A percentile compares a stretch with the other conserved stretches of the same genome.
These are phyloP conservation scores for Amphiura filiformis DNA, from an alignment of 35 echinoderm and acorn worm species.

Conservation along the genomic window DNA sequence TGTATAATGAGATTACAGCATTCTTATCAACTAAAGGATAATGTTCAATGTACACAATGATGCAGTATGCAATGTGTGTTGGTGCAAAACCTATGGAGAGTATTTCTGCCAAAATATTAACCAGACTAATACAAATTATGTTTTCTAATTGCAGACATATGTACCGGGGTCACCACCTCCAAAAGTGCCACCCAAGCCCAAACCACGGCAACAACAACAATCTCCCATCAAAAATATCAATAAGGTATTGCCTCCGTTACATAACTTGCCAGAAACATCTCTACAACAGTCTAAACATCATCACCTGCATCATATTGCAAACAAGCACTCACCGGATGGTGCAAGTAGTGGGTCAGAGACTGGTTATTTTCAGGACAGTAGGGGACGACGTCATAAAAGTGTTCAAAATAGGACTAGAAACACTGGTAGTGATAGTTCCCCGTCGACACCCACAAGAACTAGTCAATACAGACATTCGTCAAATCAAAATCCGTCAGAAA, in stretches of 20 bases:
- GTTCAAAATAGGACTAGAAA: background rate
- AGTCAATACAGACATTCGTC: background rate
- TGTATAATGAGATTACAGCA: too few relatives aligned
- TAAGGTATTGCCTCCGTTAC: background rate
- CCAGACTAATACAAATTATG: too few relatives aligned
- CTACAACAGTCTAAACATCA: background rate
- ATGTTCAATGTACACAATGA: too few relatives aligned
- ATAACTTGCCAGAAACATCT: slow-evolving; percentile 6
- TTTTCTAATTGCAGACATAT: background rate
- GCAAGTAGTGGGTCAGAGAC: background rate
- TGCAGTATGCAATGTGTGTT: too few relatives aligned
- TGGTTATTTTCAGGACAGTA: background rate
- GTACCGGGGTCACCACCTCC: background rate
- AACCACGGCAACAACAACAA: background rate
- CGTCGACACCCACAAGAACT: background rate
- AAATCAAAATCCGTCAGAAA: background rate
- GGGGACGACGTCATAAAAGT: background rate
- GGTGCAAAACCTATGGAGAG: too few relatives aligned
- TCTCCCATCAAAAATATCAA: background rate
- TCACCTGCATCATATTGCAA: background rate
- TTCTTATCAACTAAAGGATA: too few relatives aligned
- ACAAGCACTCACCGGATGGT: background rate
- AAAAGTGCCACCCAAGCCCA: background rate
- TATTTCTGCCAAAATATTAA: too few relatives aligned
- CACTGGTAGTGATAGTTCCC: background rate